Evolutionary conservation across 1,140 invertebrate genomes (phyloP).

Genomic region (Protaetia brevitarsis): DNA sequence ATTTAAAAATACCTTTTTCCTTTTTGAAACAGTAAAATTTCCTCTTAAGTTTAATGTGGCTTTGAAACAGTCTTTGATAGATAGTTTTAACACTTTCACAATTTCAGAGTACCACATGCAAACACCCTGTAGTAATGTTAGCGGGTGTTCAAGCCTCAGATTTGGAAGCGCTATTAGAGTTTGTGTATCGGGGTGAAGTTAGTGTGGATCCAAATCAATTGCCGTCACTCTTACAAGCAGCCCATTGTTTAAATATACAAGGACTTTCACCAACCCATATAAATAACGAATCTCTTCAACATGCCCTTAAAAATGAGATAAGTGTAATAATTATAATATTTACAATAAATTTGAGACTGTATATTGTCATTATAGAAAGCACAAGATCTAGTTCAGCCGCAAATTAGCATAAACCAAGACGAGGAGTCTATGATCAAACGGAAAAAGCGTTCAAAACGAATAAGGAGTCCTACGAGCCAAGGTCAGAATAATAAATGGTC

Average conservation of each 20-base stretch:
- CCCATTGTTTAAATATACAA: conserved; percentile 61
- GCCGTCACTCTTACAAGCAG: conserved; percentile 60
- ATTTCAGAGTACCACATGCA: conserved; percentile 60
- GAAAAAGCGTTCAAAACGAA: conserved; percentile 19
- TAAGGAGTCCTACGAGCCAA: not conserved
- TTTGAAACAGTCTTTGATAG: too few relatives aligned
- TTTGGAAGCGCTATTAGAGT: conserved; percentile 60
- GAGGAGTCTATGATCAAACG: conserved; percentile 21
- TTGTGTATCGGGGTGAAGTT: conserved; percentile 63
- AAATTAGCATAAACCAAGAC: not conserved
- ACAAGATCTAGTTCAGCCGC: not conserved
- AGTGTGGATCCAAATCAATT: conserved; percentile 61
- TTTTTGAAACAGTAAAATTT: too few relatives aligned
- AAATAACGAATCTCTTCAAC: conserved; percentile 40
- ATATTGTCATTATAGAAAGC: conserved; percentile 1
- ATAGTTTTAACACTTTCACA: too few relatives aligned
- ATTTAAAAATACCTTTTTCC: too few relatives aligned
- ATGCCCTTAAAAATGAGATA: conserved; percentile 46
- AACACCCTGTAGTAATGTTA: conserved; percentile 65
- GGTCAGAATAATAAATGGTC: not conserved
- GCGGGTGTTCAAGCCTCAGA: conserved; percentile 61
- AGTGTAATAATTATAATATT: not conserved
- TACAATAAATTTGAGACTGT: not conserved
- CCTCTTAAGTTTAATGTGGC: too few relatives aligned
- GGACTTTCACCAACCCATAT: conserved; percentile 55